Evolutionary conservation across 2,888 invertebrate genomes (phyloP), one percentile per base, ranked within the genome.

Genomic region (Molorchus minor): DNA sequence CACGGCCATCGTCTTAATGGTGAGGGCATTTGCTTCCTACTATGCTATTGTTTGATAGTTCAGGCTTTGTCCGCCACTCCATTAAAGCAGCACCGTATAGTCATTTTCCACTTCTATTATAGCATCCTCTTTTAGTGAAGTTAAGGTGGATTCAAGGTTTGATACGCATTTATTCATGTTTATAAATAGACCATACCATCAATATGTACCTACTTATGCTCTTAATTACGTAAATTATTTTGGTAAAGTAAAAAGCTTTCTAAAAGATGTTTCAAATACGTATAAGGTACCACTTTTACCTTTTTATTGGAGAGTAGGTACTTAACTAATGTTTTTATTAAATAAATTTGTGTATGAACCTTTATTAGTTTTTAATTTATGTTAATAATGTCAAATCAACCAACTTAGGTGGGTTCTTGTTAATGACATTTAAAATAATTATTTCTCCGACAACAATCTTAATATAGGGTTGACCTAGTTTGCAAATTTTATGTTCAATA

Each of bases 71-170:
- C 68, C 70, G 62, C 56, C 46, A 41, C 17, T 44, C 51, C 54
- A 49, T 68, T 65, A 56, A 49, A 60, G 69, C 71, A 71, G 68
- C 70, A 70, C 70, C 52, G 56, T 45, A 8, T 41, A 41, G 5
- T n/a, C 3, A n/a, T n/a, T n/a, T n/a, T n/a, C n/a, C n/a, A n/a
- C n/a, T n/a, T n/a, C n/a, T n/a, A n/a, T n/a, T n/a, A n/a, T n/a
- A n/a, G n/a, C n/a, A n/a, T n/a, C n/a, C n/a, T n/a, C n/a, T n/a
- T n/a, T n/a, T n/a, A n/a, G n/a, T n/a, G n/a, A n/a, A n/a, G n/a
- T n/a, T n/a, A n/a, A n/a, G n/a, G n/a, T n/a, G n/a, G n/a, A n/a
- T n/a, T n/a, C n/a, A n/a, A n/a, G n/a, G n/a, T n/a, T 25, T 25
- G 5, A 5, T 25, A 25, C 25, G 8, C 8, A 25, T 25, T 25